These are phyloP conservation scores for Rhabditoides inermis DNA, from an alignment of 2,888 invertebrate genomes.

Conservation along the genomic window DNA sequence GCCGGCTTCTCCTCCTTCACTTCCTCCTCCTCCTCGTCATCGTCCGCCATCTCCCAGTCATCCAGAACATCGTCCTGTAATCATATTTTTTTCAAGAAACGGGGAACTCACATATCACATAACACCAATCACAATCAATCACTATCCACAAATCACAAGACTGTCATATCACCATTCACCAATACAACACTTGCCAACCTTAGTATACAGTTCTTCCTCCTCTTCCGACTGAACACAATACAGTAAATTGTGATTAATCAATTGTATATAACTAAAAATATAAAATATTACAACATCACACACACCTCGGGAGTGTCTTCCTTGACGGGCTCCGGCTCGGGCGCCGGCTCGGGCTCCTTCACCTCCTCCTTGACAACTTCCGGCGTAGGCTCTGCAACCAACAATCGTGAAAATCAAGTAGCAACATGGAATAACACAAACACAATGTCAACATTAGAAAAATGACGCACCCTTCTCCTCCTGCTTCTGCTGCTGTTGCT, in stretches of 20 bases:
- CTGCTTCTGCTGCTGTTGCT: conserved; percentile 48
- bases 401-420: background rate
- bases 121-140: too few relatives aligned
- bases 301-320: background rate
- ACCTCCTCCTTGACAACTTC: background rate
- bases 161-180: too few relatives aligned
- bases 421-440: background rate
- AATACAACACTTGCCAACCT: too few relatives aligned
- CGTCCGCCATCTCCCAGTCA: conserved; percentile 54
- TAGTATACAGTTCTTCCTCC: too few relatives aligned
- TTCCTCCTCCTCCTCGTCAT: conserved; percentile 55
- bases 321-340: background rate
- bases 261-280: background rate
- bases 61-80: conserved; percentile 26
- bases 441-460: background rate
- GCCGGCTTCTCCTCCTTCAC: conserved; percentile 45
- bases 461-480: conserved; percentile 10
- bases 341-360: background rate
- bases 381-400: background rate
- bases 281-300: background rate
- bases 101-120: too few relatives aligned
- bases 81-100: too few relatives aligned
- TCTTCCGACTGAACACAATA: too few relatives aligned
- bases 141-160: too few relatives aligned
- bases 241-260: too few relatives aligned